Conservation (phyloP, 2,888 invertebrate genomes). For the Salticus scenicus region DNA sequence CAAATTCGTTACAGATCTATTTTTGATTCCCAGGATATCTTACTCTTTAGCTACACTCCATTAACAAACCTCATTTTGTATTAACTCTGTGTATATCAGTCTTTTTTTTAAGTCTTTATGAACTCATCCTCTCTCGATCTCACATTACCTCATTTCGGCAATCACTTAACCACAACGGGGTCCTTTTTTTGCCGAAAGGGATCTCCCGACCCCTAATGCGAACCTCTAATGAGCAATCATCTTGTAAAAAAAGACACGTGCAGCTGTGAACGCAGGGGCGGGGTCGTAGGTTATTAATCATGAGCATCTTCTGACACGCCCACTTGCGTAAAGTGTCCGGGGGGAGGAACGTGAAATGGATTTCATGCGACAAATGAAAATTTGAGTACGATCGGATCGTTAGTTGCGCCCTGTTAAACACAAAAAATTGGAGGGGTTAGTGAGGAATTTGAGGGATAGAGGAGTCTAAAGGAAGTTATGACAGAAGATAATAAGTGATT, state of each 20-base stretch:
- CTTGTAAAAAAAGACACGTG: conserved; percentile 50
- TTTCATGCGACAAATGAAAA: conserved; percentile 17
- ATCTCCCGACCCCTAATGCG: background rate
- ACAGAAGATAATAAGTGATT: background rate
- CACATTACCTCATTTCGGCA: conserved; percentile 35
- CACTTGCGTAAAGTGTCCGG: background rate
- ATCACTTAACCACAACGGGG: conserved; percentile 27
- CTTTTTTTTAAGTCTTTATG: background rate
- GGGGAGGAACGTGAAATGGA: background rate
- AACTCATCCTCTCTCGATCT: conserved; percentile 9
- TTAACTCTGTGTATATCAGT: background rate
- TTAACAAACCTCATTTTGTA: background rate
- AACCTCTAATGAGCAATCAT: conserved; percentile 64
- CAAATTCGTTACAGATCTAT: background rate
- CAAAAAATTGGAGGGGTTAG: background rate
- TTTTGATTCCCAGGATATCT: background rate
- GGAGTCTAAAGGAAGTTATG: background rate
- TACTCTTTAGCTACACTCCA: background rate
- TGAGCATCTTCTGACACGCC: conserved; percentile 43
- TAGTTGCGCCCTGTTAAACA: conserved; percentile 12
- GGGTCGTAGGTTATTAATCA: conserved; percentile 46
- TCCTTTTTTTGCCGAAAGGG: background rate
- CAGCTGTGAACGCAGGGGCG: conserved; percentile 49
- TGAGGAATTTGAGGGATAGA: background rate
- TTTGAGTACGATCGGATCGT: background rate